A percentile compares a stretch with the other conserved stretches of the same genome.
These are phyloP conservation scores for Cervus canadensis DNA, from an alignment of 2,113 vertebrate genomes.

Conservation along the genomic window DNA sequence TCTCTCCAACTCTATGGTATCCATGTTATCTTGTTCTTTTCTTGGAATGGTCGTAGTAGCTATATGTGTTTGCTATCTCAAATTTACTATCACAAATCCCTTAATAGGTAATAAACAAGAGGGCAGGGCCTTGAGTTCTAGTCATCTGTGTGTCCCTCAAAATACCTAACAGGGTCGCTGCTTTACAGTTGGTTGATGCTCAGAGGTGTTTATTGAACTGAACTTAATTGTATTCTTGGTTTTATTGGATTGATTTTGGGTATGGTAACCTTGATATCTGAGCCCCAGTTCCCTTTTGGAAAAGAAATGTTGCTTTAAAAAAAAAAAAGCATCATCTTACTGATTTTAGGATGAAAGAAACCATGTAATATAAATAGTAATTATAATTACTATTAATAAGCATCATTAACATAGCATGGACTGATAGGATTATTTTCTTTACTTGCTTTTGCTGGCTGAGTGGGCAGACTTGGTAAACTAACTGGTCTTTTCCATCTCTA, in stretches of 20 bases:
- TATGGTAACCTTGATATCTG: background rate
- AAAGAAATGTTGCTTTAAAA: background rate
- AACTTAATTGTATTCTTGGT: background rate
- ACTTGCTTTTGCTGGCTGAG: constrained; percentile 1
- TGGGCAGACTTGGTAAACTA: background rate
- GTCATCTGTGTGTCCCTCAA: background rate
- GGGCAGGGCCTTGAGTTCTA: background rate
- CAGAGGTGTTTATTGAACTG: background rate
- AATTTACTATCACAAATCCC: background rate
- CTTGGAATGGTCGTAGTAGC: background rate
- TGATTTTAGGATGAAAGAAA: constrained; percentile 19
- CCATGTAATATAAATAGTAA: background rate
- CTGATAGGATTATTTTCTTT: constrained; percentile 18
- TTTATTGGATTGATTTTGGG: background rate
- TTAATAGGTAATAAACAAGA: background rate
- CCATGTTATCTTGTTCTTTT: background rate
- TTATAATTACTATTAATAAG: constrained; percentile 37
- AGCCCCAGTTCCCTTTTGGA: background rate
- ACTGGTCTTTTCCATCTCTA: constrained; percentile 54
- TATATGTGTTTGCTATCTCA: background rate
- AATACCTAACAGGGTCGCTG: background rate
- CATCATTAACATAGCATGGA: constrained; percentile 2
- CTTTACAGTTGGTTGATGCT: background rate
- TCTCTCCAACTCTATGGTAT: background rate
- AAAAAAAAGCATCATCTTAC: background rate